Conservation (phyloP, 2,113 vertebrate species). For the Xyrauchen texanus region DNA sequence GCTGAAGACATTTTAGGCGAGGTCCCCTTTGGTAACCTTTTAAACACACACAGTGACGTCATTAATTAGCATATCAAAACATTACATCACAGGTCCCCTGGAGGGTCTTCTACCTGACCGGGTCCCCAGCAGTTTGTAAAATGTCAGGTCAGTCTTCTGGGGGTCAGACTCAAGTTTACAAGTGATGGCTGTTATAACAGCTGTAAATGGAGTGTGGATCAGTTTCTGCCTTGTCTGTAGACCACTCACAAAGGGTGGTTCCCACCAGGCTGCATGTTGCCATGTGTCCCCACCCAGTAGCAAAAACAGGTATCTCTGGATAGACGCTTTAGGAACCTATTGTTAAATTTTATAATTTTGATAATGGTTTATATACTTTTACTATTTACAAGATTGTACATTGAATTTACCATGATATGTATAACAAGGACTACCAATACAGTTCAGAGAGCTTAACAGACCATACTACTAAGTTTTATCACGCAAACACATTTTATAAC, state of each 20-base stretch:
- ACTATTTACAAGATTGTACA: no score
- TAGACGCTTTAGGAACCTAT: no score
- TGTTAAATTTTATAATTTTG: no score
- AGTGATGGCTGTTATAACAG: neutral
- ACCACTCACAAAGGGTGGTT: neutral
- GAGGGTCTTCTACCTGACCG: neutral
- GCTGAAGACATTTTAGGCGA: neutral
- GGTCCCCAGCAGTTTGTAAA: neutral
- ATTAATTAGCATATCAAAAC: neutral
- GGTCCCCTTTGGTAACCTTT: constrained; percentile 1
- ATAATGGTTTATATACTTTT: no score
- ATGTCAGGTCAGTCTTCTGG: constrained; percentile 6
- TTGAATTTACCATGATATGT: no score
- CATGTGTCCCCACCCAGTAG: constrained; percentile 8
- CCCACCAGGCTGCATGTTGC: constrained; percentile 1
- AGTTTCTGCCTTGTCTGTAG: constrained; percentile 5
- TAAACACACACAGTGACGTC: constrained; percentile 4
- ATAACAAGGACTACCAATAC: no score
- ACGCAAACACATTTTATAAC: no score
- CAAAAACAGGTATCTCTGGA: neutral
- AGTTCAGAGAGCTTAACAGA: no score
- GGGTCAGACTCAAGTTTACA: neutral
- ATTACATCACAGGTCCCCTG: neutral
- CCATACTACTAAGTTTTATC: no score
- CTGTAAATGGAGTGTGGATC: constrained; percentile 13